Percentiles rank a stretch among this genome's conserved stretches.
phyloP scores from a whole-genome alignment of 2,113 vertebrate genomes.

The Micronycteris hirsuta region DNA sequence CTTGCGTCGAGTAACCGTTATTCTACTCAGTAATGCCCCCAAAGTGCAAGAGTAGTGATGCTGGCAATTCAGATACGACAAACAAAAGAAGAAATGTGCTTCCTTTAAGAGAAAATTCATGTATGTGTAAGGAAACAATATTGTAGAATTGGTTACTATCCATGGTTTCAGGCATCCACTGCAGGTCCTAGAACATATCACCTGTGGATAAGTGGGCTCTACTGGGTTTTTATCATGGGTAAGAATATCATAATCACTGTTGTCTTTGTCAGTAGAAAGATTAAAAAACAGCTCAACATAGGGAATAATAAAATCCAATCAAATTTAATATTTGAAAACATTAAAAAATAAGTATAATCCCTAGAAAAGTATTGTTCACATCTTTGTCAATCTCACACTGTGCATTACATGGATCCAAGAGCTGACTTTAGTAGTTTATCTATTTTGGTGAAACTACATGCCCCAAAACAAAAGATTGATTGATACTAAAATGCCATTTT shows the following conservation, averaged over 20 bases:
- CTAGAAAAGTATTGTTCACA: background rate
- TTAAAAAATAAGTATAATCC: background rate
- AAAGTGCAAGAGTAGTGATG: background rate
- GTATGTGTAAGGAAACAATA: background rate
- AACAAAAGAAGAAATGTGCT: background rate
- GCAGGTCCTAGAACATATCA: background rate
- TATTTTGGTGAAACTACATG: background rate
- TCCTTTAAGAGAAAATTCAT: background rate
- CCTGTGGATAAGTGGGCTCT: background rate
- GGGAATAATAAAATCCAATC: background rate
- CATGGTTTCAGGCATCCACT: background rate
- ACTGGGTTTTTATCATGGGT: background rate
- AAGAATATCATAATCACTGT: background rate
- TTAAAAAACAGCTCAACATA: background rate
- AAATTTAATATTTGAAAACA: too few relatives aligned
- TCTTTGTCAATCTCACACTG: background rate
- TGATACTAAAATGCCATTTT: conserved; percentile 71
- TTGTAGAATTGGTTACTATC: background rate
- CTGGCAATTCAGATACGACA: background rate
- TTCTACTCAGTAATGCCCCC: background rate
- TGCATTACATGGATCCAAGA: background rate
- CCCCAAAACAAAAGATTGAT: conserved; percentile 34
- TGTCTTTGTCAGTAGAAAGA: background rate
- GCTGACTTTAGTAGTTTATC: background rate
- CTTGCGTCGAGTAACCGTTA: background rate